Base-by-base conservation (phyloP, 2,888 invertebrate genomes). In the Aradus depressus region DNA sequence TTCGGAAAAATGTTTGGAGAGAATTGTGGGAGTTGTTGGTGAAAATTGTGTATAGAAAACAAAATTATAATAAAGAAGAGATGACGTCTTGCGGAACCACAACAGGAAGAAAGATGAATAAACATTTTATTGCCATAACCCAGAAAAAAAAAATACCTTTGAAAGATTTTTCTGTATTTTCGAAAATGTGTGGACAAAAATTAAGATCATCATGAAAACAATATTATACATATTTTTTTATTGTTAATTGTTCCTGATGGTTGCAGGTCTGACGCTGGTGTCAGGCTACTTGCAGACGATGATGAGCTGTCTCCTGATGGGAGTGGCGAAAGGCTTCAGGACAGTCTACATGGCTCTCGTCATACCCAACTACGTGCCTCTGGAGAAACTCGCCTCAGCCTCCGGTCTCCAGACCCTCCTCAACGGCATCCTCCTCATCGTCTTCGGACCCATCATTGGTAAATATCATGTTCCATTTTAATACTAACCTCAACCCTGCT, bases 331-430 rank as follows among this genome's bases (percentile, higher is more conserved):
- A 68, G 83, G 82, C 1, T 68, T 82, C 23, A 69, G 82, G 54
- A 76, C 81, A 0, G 80, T 83, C 0, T 82, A 79, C 61, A 77
- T 81, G 74, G 72, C 75, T 39, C 67, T 82, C 14, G 75, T 82
- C 3, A 76, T 83, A 51, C 81, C 83, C 0, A 75, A 70, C 62
- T 75, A 81, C 60, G 79, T 83, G 4, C 79, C 81, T 0, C 65
- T 83, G 28, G 77, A 81, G 47, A 70, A 76, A 59, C 66, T 82
- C 19, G 74, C 81, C 2, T 76, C 77, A 39, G 83, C 83, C 2
- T 75, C 77, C 4, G 80, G 81, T 3, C 75, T 83, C 35, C 82
- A 82, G 63, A 80, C 79, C 75, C 72, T 81, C 54, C 71, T 74
- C 52, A 81, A 81, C 64, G 81, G 82, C 10, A 6, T 79, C 31